A percentile compares a stretch with the other conserved stretches of the same genome.
These are phyloP conservation scores for Danionella cerebrum DNA, from an alignment of 2,113 vertebrate species.

Conservation along the genomic window DNA sequence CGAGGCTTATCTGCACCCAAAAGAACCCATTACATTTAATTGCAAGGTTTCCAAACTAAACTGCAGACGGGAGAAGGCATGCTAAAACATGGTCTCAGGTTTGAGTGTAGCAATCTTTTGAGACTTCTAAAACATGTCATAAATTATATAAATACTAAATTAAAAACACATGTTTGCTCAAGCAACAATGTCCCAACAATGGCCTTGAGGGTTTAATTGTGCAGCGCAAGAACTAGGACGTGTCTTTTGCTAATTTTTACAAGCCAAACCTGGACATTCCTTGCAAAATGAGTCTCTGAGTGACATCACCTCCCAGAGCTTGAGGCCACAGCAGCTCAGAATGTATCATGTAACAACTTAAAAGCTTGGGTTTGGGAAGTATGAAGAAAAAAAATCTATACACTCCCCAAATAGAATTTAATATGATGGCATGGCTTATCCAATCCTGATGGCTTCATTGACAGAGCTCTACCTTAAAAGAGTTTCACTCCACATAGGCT, in stretches of 20 bases:
- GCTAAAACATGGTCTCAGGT: neutral
- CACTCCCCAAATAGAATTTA: neutral
- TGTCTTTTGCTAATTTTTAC: neutral
- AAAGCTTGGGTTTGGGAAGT: neutral
- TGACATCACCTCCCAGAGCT: conserved; percentile 8
- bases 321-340: neutral
- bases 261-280: neutral
- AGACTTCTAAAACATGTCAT: neutral
- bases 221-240: neutral
- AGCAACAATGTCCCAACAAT: neutral
- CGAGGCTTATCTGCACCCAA: too few species aligned
- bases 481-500: neutral
- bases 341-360: neutral
- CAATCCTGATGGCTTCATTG: neutral
- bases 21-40: too few species aligned
- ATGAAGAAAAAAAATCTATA: neutral
- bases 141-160: neutral
- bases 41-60: too few species aligned
- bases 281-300: neutral
- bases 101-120: neutral
- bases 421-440: neutral
- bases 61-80: neutral
- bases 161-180: neutral
- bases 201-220: neutral
- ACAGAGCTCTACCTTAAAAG: neutral